These are phyloP conservation scores for Tachysurus vachellii DNA, from an alignment of 2,113 vertebrate species.

Conservation along the genomic window DNA sequence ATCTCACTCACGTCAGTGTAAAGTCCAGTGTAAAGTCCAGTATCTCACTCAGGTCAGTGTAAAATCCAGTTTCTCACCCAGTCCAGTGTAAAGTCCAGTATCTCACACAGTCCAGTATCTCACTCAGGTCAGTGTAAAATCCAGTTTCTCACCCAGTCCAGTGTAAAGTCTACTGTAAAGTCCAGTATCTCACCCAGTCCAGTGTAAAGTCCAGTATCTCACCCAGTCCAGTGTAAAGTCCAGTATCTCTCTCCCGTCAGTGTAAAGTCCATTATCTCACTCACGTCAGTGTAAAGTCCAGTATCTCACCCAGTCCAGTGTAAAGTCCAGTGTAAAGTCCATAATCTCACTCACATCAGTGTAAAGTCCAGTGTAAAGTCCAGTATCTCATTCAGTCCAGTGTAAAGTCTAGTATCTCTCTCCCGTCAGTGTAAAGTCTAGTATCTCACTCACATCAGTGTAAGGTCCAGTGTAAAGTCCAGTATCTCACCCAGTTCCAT, in stretches of 20 bases:
- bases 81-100: neutral
- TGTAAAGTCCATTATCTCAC: neutral
- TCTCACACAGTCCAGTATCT: neutral
- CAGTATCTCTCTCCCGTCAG: neutral
- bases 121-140: neutral
- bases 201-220: neutral
- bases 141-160: too few species aligned
- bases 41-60: neutral
- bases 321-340: neutral
- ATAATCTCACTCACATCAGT: neutral
- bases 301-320: neutral
- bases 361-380: neutral
- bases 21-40: neutral
- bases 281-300: neutral
- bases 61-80: neutral
- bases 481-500: neutral
- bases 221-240: neutral
- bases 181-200: neutral
- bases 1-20: neutral
- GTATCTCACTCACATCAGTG: neutral
- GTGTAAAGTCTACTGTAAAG: neutral
- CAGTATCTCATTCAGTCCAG: neutral
- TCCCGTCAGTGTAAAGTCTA: neutral
- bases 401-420: neutral
- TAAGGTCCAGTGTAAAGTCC: neutral